phyloP scores from a whole-genome alignment of 2,113 vertebrate genomes.

The Sula dactylatra region DNA sequence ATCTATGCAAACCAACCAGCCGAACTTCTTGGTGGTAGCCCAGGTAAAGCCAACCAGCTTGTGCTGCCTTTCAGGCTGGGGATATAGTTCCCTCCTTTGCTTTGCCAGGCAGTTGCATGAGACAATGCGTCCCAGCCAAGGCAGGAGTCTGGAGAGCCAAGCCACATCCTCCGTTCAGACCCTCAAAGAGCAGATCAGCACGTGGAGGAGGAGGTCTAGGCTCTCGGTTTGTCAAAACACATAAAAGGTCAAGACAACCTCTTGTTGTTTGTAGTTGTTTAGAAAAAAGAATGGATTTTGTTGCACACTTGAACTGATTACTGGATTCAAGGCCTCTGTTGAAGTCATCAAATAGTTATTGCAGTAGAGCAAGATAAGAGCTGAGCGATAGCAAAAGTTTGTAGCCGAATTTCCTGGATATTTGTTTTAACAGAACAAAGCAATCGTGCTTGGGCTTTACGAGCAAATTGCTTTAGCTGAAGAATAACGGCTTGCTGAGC shows the following conservation, averaged over 20 bases:
- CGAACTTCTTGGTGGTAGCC: neutral
- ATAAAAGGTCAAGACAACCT: conserved; percentile 11
- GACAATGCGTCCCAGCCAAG: neutral
- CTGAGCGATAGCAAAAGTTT: neutral
- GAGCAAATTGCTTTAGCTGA: neutral
- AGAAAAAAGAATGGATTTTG: neutral
- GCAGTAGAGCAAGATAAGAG: conserved; percentile 29
- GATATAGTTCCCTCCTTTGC: neutral
- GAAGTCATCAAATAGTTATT: conserved; percentile 52
- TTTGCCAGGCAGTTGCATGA: neutral
- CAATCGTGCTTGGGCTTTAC: neutral
- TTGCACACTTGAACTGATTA: conserved; percentile 8
- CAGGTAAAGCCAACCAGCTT: neutral
- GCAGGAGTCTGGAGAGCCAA: neutral
- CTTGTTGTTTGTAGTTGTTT: neutral
- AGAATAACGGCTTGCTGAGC: neutral
- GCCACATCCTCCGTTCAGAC: neutral
- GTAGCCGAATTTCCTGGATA: neutral
- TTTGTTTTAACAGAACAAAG: conserved; percentile 1
- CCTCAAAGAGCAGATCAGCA: neutral
- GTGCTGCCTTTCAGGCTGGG: neutral
- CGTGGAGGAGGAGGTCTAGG: neutral
- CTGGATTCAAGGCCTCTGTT: conserved; percentile 35
- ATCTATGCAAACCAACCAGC: neutral
- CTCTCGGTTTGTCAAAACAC: neutral